Evolutionary conservation across 1,140 invertebrate species (phyloP).

Genomic region (Hyposmocoma kahamanoa): DNA sequence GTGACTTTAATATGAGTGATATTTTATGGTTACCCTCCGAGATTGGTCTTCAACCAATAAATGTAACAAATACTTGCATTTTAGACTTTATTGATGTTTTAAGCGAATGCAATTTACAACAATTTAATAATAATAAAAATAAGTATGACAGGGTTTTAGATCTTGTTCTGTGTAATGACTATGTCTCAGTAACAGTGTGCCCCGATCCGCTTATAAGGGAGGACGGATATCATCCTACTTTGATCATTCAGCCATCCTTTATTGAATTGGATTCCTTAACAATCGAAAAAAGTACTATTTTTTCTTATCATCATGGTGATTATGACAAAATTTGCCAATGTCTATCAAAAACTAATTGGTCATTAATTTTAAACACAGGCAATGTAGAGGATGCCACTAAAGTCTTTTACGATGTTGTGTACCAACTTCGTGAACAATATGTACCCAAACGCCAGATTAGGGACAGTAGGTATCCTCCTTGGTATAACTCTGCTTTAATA

Average conservation of each 20-base stretch:
- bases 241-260: constrained; percentile 2
- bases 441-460: constrained; percentile 11
- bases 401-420: constrained; percentile 13
- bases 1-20: neutral
- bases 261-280: neutral
- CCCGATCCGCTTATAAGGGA: constrained; percentile 4
- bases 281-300: neutral
- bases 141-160: constrained; percentile 11
- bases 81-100: neutral
- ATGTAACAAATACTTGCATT: neutral
- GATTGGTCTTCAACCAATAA: neutral
- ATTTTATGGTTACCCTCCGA: neutral
- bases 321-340: constrained; percentile 7
- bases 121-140: neutral
- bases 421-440: constrained; percentile 10
- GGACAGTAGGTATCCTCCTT: constrained; percentile 9
- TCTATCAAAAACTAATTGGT: constrained; percentile 16
- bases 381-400: constrained; percentile 5
- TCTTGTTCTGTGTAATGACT: constrained; percentile 12
- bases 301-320: constrained; percentile 7
- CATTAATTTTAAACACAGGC: neutral
- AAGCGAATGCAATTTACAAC: neutral
- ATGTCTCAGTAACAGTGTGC: constrained; percentile 2
- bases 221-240: constrained; percentile 8
- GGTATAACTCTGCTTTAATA: constrained; percentile 13